Evolutionary conservation across 2,888 invertebrate genomes (phyloP), one percentile per base, ranked within the genome.

Genomic region (Papilio protenor): DNA sequence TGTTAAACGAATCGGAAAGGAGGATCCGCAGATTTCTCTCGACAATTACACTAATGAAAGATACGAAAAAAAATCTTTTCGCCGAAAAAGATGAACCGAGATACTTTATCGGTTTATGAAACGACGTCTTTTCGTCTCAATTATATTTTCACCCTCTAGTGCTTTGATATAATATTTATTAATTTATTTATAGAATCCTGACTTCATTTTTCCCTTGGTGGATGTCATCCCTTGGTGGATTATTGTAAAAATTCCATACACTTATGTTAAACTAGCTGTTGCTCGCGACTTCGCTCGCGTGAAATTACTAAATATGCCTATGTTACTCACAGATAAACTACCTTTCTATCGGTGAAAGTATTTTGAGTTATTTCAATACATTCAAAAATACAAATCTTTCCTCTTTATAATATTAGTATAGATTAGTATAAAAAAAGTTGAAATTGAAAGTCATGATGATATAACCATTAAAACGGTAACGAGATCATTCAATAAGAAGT

Each of bases 1-100:
- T 69, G 66, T 69, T 75, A 66, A 75, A 75, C 52, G 64, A 75
- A 75, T 40, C 75, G 55, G 69, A 52, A 69, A 69, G 21, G 12
- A 8, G 66, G 57, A 55, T 66, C 75, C 49, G 66, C n/a, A 49
- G 55, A 75, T 75, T 75, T 69, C 74, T 69, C 66, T 40, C 69
- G 40, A 55, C 75, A 69, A 75, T 75, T 69, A 64, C 52, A 33
- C n/a, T 69, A 66, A 66, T 66, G 66, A 75, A 75, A 55, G 4
- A n/a, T 55, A 21, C 27, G 72, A 55, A 72, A 55, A 72, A 72
- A 27, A 21, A 47, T 55, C 16, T 55, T 72, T 55, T n/a, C 33
- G 1, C 11, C n/a, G 45, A 69, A 69, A 69, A 40, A 69, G 21
- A 69, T n/a, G n/a, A 66, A 40, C 40, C 12, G n/a, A 64, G 21